Conservation (phyloP, 2,888 invertebrate genomes). For the Athalia rosae region DNA sequence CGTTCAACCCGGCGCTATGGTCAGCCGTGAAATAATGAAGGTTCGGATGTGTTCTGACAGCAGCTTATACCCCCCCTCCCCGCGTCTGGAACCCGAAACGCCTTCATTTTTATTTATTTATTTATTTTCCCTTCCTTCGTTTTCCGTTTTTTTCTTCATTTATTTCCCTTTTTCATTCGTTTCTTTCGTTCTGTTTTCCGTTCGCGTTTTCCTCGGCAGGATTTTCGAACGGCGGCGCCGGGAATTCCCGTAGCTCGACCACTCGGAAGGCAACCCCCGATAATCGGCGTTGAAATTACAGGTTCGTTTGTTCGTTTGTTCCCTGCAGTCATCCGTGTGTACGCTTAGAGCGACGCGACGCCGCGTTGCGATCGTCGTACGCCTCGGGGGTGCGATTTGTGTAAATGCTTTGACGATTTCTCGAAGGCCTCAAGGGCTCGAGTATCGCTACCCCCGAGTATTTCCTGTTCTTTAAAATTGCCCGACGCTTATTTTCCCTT, state of each 20-base stretch:
- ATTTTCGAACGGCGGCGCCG: constrained; percentile 21
- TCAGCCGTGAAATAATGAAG: constrained; percentile 48
- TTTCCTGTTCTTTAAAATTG: constrained; percentile 21
- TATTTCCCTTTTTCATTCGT: neutral
- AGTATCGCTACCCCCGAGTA: neutral
- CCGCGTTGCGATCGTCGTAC: neutral
- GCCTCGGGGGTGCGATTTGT: neutral
- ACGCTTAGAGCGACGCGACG: constrained; percentile 11
- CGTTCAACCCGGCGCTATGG: constrained; percentile 6
- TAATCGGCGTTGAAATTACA: constrained; percentile 35
- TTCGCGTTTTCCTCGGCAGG: neutral
- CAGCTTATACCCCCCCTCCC: constrained; percentile 52
- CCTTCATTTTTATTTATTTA: constrained; percentile 46
- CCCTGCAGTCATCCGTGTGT: constrained; percentile 13
- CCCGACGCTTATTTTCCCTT: neutral
- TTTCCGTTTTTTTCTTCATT: constrained; percentile 38
- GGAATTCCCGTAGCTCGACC: constrained; percentile 13
- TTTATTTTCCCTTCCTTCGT: constrained; percentile 10
- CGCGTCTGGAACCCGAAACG: constrained; percentile 22
- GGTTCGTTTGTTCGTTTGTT: constrained; percentile 40
- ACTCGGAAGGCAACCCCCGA: constrained; percentile 17
- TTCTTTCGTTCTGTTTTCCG: too few relatives aligned
- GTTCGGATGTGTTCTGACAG: constrained; percentile 55
- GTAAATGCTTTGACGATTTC: constrained; percentile 25
- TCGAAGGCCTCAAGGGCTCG: constrained; percentile 5